Conservation (phyloP, 2,888 invertebrate species). For the Mythimna impura region DNA sequence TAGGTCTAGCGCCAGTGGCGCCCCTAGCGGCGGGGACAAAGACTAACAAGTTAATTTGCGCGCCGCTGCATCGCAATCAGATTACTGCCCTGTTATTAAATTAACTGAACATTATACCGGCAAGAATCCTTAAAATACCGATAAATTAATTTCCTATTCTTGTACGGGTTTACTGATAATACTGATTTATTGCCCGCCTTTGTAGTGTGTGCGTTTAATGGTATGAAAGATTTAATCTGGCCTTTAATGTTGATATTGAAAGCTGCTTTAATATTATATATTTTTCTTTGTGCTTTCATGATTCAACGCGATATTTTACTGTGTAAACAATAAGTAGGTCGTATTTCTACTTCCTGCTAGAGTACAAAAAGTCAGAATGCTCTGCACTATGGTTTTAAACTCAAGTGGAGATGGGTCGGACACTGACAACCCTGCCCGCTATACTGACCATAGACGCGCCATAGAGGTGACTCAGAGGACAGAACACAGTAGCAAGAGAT, state of each 20-base stretch:
- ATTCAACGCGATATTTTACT: not conserved
- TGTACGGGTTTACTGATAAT: constrained; percentile 45
- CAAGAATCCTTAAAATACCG: constrained; percentile 59
- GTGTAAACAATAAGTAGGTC: not conserved
- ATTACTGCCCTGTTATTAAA: constrained; percentile 56
- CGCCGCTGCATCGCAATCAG: constrained; percentile 56
- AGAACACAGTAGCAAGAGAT: no score
- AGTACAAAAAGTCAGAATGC: no score
- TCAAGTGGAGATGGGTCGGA: no score
- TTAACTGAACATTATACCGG: constrained; percentile 55
- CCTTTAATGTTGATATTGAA: constrained; percentile 13
- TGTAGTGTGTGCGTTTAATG: constrained; percentile 35
- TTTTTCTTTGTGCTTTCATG: not conserved
- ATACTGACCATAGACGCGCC: no score
- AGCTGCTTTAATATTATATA: constrained; percentile 1
- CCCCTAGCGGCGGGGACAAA: constrained; percentile 38
- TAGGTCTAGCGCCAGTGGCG: constrained; percentile 36
- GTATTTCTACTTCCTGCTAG: not conserved
- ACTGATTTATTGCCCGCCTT: constrained; percentile 50
- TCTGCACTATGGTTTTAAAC: no score
- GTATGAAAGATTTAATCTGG: constrained; percentile 14
- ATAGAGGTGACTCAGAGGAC: no score
- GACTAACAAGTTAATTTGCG: constrained; percentile 57
- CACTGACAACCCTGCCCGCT: no score
- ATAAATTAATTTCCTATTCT: constrained; percentile 64